These are phyloP conservation scores for Apolygus lucorum DNA, from an alignment of 1,140 invertebrate genomes.

Conservation along the genomic window DNA sequence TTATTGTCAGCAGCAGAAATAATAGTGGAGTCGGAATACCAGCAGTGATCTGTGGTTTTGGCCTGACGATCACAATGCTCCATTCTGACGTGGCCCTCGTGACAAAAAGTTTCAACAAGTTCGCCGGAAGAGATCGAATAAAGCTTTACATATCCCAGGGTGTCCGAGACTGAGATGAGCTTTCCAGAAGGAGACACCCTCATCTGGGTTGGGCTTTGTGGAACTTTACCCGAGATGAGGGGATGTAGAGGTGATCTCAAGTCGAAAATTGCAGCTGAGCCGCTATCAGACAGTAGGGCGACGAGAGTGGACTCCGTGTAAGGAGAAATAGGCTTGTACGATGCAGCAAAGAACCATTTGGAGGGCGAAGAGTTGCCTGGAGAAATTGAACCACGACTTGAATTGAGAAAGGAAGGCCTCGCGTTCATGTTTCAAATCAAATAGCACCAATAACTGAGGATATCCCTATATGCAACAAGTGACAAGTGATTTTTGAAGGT, in stretches of 20 bases:
- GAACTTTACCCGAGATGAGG: not conserved
- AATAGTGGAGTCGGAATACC: not conserved
- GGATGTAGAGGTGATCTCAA: not conserved
- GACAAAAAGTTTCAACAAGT: conserved; percentile 1
- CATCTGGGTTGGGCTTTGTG: not conserved
- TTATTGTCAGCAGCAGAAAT: conserved; percentile 17
- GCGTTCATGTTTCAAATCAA: too few relatives aligned
- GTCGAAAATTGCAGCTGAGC: not conserved
- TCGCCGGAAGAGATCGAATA: conserved; percentile 1
- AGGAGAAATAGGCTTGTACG: not conserved
- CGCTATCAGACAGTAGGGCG: not conserved
- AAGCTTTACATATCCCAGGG: not conserved
- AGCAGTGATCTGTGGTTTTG: not conserved
- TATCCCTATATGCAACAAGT: too few relatives aligned
- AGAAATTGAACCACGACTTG: too few relatives aligned
- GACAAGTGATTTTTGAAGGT: too few relatives aligned
- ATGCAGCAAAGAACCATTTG: not conserved
- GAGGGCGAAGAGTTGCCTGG: too few relatives aligned
- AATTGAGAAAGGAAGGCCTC: too few relatives aligned
- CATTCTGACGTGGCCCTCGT: conserved; percentile 22
- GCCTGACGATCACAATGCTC: conserved; percentile 2
- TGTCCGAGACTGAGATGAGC: conserved; percentile 1
- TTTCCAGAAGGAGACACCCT: not conserved
- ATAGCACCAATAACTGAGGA: too few relatives aligned
- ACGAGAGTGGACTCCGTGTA: not conserved